Percentiles rank a stretch among this genome's conserved stretches.
Conservation (phyloP, 1,140 invertebrate species). For the Parasteatoda tepidariorum region DNA sequence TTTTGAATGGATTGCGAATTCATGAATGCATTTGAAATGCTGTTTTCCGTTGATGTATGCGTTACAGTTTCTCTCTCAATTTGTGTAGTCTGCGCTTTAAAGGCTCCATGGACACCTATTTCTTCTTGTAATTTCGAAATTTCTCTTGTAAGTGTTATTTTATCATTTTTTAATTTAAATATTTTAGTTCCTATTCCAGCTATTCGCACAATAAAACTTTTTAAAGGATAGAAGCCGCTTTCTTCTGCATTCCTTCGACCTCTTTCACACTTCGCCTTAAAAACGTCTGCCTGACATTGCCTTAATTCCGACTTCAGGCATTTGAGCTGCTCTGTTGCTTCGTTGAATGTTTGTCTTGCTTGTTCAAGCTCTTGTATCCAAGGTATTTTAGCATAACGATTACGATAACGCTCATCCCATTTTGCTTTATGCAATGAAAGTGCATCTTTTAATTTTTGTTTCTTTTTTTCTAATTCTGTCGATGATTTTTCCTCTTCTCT, state of each 20-base stretch:
- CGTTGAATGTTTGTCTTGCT: background rate
- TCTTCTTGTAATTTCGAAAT: background rate
- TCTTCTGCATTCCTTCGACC: constrained; percentile 36
- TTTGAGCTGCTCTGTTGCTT: constrained; percentile 1
- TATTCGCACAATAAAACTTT: constrained; percentile 3
- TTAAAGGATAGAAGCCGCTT: constrained; percentile 35
- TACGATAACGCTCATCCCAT: constrained; percentile 29
- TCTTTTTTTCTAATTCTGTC: background rate
- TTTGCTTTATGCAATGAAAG: background rate
- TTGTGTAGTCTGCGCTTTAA: background rate
- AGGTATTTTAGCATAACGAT: background rate
- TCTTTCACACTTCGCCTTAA: constrained; percentile 46
- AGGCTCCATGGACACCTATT: background rate
- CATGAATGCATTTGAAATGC: too few relatives aligned
- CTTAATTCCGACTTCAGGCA: background rate
- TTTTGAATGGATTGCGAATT: too few relatives aligned
- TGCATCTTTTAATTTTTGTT: background rate
- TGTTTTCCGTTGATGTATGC: too few relatives aligned
- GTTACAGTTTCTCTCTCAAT: too few relatives aligned
- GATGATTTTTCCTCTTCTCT: background rate
- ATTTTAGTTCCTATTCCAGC: background rate
- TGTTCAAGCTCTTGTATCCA: constrained; percentile 2
- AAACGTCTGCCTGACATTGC: constrained; percentile 21
- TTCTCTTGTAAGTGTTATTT: background rate
- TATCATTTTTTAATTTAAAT: background rate